Base-by-base conservation (phyloP, 2,888 invertebrate genomes). In the Drosophila peninsularis region DNA sequence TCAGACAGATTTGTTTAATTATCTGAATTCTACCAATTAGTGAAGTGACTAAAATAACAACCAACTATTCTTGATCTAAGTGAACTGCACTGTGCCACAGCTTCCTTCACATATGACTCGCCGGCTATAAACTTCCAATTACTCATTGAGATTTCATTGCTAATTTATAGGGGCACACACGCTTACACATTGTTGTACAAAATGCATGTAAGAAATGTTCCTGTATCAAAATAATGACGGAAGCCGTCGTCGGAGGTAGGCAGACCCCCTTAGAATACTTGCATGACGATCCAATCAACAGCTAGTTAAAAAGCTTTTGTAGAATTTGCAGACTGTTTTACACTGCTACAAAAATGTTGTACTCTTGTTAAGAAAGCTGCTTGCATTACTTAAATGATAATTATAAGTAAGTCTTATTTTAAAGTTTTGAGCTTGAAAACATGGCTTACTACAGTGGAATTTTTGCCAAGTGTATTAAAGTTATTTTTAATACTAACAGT, bases 221-320 rank as follows among this genome's bases (percentile, higher is more conserved):
- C 47, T 58, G 41, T 52, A 62, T 50, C 53, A 54, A 54, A 49
- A 56, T 41, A 52, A 55, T 58, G 70, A 74, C 41, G 69, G 55
- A 56, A 58, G 57, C 67, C 57, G 37, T 44, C 47, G 53, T 52
- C 58, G 30, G 47, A 63, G 52, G 30, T 50, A 57, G 24, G 19
- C 24, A 24, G 24, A 24, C 17, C 24, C 34, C 11, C 5, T 37
- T 24, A 21, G 53, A 68, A 60, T 60, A 64, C 56, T 70, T 57
- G 57, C 76, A 63, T 50, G 75, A 45, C 60, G 75, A 60, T 63
- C 37, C 24, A 41, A 42, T 49, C 63, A 56, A 52, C 37, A 60
- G 58, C 52, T 49, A 56, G 42, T 62, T 17, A 52, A 37, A 52
- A 5, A 37, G 9, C n/a, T 50, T 54, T 62, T 47, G 36, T 41